Evolutionary conservation across 2,113 vertebrate species (phyloP).

Genomic region (Delphinapterus leucas): DNA sequence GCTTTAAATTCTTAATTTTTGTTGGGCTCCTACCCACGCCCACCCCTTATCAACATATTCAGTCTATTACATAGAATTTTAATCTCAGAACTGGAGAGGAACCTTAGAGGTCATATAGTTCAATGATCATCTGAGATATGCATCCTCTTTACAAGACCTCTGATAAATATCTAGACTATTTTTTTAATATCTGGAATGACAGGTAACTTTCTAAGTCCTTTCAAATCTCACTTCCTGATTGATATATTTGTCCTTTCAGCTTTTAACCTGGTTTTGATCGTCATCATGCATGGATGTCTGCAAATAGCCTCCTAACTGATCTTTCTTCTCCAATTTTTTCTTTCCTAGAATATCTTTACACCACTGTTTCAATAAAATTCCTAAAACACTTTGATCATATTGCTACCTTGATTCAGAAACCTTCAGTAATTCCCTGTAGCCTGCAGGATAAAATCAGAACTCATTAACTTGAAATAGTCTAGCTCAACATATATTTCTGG

Average conservation of each 20-base stretch:
- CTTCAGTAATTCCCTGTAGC: not conserved
- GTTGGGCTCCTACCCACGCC: not conserved
- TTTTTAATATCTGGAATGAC: not conserved
- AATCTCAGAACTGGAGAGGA: not conserved
- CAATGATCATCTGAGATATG: not conserved
- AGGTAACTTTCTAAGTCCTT: not conserved
- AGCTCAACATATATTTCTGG: not conserved
- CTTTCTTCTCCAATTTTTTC: not conserved
- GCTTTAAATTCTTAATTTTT: not conserved
- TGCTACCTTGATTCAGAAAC: not conserved
- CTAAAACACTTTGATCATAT: constrained; percentile 31
- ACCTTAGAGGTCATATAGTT: not conserved
- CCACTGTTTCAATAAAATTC: constrained; percentile 3
- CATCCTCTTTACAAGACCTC: not conserved
- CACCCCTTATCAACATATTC: not conserved
- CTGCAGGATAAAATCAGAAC: not conserved
- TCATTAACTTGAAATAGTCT: constrained; percentile 50
- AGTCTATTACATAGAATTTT: not conserved
- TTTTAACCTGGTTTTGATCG: not conserved
- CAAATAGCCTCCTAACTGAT: constrained; percentile 14
- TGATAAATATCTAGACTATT: not conserved
- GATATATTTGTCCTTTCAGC: not conserved
- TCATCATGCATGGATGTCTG: not conserved
- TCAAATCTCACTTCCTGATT: not conserved
- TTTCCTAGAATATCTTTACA: constrained; percentile 30